Percentiles rank a stretch among this genome's conserved stretches.
Evolutionary conservation across 2,113 vertebrate genomes (phyloP).

Genomic region (Chaetodon trifascialis): DNA sequence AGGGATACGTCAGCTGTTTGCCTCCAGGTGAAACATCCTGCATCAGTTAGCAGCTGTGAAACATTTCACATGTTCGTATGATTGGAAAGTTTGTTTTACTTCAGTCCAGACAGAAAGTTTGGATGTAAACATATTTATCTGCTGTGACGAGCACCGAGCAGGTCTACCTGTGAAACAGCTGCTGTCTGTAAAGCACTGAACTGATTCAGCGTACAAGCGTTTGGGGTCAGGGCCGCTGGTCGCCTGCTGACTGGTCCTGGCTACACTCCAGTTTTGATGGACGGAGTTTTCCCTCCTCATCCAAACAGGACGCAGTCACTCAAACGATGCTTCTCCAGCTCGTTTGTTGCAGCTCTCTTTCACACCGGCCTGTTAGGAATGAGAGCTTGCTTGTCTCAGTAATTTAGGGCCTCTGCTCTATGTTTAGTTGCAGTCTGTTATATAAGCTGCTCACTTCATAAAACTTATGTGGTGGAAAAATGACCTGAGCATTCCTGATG

Average conservation of each 20-base stretch:
- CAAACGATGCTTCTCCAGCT: slow-evolving; percentile 2
- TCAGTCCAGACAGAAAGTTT: too few species aligned
- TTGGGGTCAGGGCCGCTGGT: too few species aligned
- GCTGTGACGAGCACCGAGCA: too few species aligned
- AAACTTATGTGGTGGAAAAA: slow-evolving; percentile 55
- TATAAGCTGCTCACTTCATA: slow-evolving; percentile 57
- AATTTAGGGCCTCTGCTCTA: slow-evolving; percentile 47
- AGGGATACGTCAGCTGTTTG: not conserved
- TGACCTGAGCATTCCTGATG: slow-evolving; percentile 28
- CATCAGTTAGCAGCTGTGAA: too few species aligned
- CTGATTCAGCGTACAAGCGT: too few species aligned
- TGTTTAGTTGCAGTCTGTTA: slow-evolving; percentile 62
- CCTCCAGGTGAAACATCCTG: not conserved
- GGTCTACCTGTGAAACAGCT: too few species aligned
- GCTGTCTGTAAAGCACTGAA: too few species aligned
- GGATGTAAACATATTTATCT: too few species aligned
- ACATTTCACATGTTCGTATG: too few species aligned
- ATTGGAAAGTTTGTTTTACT: too few species aligned
- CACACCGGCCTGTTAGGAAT: slow-evolving; percentile 20
- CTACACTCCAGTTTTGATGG: too few species aligned
- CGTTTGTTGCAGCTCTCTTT: slow-evolving; percentile 24
- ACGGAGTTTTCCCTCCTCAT: not conserved
- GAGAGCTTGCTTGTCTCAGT: slow-evolving; percentile 54
- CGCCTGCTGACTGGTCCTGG: too few species aligned
- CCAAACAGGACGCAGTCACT: slow-evolving; percentile 3